Percentiles rank a stretch among this genome's conserved stretches.
Evolutionary conservation across 2,888 invertebrate genomes (phyloP).

Genomic region (Drosophila picticornis): DNA sequence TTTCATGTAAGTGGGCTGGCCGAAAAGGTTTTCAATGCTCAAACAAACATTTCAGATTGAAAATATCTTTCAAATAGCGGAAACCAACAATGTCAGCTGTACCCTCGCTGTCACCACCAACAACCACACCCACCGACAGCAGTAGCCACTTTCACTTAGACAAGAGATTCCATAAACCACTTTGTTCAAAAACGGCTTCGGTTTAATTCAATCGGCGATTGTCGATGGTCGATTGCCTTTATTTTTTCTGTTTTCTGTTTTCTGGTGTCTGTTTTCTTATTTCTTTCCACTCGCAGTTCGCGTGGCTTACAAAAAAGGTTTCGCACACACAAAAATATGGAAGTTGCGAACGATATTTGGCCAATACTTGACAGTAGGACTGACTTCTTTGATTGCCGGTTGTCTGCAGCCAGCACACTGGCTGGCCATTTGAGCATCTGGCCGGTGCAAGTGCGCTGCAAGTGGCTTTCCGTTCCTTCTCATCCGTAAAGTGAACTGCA

Average conservation of each 20-base stretch:
- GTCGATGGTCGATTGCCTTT: slow-evolving; percentile 31
- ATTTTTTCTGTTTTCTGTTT: neutral
- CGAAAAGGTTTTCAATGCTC: slow-evolving; percentile 11
- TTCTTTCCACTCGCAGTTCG: slow-evolving; percentile 4
- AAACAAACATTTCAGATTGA: slow-evolving; percentile 27
- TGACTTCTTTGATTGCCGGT: slow-evolving; percentile 40
- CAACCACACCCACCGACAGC: slow-evolving; percentile 3
- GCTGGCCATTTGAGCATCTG: slow-evolving; percentile 16
- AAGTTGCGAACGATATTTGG: slow-evolving; percentile 39
- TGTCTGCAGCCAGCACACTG: slow-evolving; percentile 17
- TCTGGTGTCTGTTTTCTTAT: no score
- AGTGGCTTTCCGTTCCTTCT: slow-evolving; percentile 23
- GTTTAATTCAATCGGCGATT: slow-evolving; percentile 43
- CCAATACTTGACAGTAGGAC: slow-evolving; percentile 37
- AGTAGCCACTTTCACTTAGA: slow-evolving; percentile 24
- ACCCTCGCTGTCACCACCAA: neutral
- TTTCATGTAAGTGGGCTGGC: neutral
- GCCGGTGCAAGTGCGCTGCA: slow-evolving; percentile 5
- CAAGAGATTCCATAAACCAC: slow-evolving; percentile 38
- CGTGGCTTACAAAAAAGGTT: slow-evolving; percentile 19
- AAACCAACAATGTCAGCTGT: slow-evolving; percentile 27
- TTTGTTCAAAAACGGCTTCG: slow-evolving; percentile 41
- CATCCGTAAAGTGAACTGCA: slow-evolving; percentile 33
- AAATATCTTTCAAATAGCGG: slow-evolving; percentile 25
- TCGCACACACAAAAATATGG: slow-evolving; percentile 12